These are phyloP conservation scores for Strix occidentalis DNA, from an alignment of 2,797 vertebrate species.

Conservation along the genomic window DNA sequence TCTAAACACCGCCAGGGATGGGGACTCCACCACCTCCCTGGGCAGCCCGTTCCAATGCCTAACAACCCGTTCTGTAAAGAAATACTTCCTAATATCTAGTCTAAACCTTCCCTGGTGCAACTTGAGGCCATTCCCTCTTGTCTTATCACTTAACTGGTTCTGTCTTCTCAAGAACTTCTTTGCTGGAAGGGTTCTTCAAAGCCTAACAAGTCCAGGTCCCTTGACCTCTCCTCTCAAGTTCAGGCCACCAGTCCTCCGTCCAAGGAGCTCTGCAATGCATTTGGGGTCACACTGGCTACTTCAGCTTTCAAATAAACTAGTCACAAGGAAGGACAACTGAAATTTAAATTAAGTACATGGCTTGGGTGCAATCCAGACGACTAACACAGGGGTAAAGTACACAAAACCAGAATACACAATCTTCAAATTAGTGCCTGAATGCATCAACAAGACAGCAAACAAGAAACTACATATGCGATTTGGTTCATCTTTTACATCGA, in stretches of 20 bases:
- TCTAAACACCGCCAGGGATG: too few relatives aligned
- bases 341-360: not conserved
- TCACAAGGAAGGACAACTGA: not conserved
- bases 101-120: too few relatives aligned
- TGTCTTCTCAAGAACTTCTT: not conserved
- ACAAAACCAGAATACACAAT: not conserved
- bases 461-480: fast-evolving
- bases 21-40: too few relatives aligned
- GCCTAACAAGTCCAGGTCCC: not conserved
- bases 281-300: not conserved
- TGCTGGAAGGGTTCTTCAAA: not conserved
- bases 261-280: not conserved
- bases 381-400: not conserved
- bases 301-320: not conserved
- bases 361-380: not conserved
- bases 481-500: not conserved
- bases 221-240: not conserved
- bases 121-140: too few relatives aligned
- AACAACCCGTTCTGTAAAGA: too few relatives aligned
- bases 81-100: too few relatives aligned
- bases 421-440: not conserved
- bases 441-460: not conserved
- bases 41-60: too few relatives aligned
- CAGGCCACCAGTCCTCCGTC: not conserved
- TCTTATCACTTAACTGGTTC: not conserved